Conservation (phyloP, 2,888 invertebrate species). For the Microctonus hyperodae region DNA sequence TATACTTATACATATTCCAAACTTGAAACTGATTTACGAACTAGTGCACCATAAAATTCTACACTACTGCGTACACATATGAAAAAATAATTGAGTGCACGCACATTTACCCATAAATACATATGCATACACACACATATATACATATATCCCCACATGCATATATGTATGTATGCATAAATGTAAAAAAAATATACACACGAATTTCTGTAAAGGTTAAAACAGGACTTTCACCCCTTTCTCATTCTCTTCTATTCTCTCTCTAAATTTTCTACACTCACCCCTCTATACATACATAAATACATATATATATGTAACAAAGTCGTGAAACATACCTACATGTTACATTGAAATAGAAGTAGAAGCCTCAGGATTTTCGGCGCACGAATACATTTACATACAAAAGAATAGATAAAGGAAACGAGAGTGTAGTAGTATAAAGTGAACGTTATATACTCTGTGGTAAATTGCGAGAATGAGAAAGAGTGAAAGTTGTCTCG, state of each 20-base stretch:
- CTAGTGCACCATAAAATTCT: neutral
- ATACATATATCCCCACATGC: too few species aligned
- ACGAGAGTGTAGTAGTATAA: constrained; percentile 11
- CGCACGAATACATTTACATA: constrained; percentile 16
- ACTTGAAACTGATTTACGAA: constrained; percentile 5
- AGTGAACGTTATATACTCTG: constrained; percentile 14
- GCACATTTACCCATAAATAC: too few species aligned
- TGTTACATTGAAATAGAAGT: constrained; percentile 39
- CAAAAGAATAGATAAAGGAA: neutral
- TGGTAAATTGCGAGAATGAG: constrained; percentile 8
- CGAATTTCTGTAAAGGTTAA: constrained; percentile 10
- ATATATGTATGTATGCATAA: neutral
- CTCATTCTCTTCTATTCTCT: neutral
- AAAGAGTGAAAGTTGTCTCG: constrained; percentile 21
- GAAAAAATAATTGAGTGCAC: neutral
- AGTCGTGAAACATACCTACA: constrained; percentile 16
- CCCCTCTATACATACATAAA: neutral
- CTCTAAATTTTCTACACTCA: too few species aligned
- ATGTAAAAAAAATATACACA: too few species aligned
- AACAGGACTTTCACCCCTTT: constrained; percentile 13
- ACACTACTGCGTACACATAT: neutral
- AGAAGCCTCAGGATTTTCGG: constrained; percentile 37
- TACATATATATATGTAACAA: neutral
- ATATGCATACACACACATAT: too few species aligned
- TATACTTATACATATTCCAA: neutral